These are phyloP conservation scores for Eulemur rufifrons DNA, from an alignment of 2,113 vertebrate species.

Conservation along the genomic window DNA sequence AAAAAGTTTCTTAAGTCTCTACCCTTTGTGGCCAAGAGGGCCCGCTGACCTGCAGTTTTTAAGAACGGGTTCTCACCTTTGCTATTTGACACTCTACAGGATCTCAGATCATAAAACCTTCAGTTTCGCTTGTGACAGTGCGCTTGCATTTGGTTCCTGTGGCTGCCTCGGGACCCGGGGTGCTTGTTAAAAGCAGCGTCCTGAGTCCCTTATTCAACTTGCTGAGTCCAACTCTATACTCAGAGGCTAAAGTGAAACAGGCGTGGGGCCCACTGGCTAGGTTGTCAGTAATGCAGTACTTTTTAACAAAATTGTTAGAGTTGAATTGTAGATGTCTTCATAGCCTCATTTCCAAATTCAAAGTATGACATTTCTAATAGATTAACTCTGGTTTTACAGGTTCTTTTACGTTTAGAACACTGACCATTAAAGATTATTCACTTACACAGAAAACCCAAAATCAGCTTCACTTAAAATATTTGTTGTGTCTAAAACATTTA, in stretches of 20 bases:
- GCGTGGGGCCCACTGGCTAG: neutral
- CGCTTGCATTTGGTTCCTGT: neutral
- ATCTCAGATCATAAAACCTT: neutral
- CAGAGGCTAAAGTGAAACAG: neutral
- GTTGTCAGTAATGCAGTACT: neutral
- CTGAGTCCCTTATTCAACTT: neutral
- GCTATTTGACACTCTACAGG: too few species aligned
- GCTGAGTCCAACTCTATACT: fast-evolving
- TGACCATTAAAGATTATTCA: neutral
- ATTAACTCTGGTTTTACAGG: neutral
- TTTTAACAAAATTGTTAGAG: neutral
- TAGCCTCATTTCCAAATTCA: neutral
- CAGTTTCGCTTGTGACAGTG: neutral
- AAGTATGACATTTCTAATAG: neutral
- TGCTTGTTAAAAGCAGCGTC: neutral
- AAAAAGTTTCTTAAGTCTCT: neutral
- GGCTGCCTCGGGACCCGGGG: neutral
- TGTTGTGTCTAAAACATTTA: neutral
- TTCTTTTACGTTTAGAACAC: neutral
- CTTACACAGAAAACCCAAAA: neutral
- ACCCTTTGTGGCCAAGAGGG: too few species aligned
- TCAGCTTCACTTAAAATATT: neutral
- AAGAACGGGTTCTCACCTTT: neutral
- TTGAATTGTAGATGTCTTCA: neutral
- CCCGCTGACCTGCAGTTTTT: neutral